Evolutionary conservation across 2,888 invertebrate genomes (phyloP).

Genomic region (Julus scandinavius): DNA sequence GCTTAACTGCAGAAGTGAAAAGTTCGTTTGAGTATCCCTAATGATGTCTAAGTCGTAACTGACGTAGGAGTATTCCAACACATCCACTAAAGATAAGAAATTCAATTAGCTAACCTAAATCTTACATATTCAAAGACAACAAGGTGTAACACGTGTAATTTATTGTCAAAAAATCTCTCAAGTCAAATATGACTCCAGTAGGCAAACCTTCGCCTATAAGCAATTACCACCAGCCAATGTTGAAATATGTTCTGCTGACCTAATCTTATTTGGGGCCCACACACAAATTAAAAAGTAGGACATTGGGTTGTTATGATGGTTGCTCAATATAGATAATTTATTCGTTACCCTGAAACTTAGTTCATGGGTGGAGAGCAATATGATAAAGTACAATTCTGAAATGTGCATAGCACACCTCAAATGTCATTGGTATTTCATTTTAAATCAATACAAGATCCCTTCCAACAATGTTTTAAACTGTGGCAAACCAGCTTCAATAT

Average conservation of each 20-base stretch:
- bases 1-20: too few species aligned
- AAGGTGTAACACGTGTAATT: background rate
- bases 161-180: background rate
- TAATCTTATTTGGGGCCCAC: slow-evolving; percentile 35
- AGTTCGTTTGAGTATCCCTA: too few species aligned
- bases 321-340: background rate
- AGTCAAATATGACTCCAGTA: background rate
- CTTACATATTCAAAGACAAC: background rate
- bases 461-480: background rate
- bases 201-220: background rate
- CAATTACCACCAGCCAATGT: background rate
- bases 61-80: background rate
- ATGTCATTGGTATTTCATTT: background rate
- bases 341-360: background rate
- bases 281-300: slow-evolving; percentile 3
- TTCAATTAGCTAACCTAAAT: background rate
- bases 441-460: background rate
- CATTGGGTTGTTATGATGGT: background rate
- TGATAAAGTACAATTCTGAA: background rate
- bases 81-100: background rate
- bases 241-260: background rate
- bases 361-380: background rate
- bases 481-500: background rate
- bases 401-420: background rate
- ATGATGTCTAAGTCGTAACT: too few species aligned